These are phyloP conservation scores for Chelon labrosus DNA, from an alignment of 2,797 vertebrate species.

Conservation along the genomic window DNA sequence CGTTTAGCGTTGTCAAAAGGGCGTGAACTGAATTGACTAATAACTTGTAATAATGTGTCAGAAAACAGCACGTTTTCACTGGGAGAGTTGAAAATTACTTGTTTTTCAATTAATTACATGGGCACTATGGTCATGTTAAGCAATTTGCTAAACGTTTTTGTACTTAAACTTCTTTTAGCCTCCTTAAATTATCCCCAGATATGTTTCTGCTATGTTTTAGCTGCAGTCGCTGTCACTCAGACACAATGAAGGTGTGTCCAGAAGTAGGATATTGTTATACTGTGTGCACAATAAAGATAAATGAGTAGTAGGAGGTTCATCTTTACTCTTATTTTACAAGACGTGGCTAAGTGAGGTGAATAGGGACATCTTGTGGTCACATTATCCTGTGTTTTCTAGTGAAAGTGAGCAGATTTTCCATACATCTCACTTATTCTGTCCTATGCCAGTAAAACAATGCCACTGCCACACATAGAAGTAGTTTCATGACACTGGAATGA, in stretches of 20 bases:
- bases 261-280: neutral
- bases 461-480: neutral
- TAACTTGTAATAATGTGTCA: slow-evolving; percentile 56
- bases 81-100: slow-evolving; percentile 35
- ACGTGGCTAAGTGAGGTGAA: slow-evolving; percentile 1
- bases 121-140: neutral
- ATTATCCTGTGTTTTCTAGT: neutral
- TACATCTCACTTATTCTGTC: neutral
- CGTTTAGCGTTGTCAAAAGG: slow-evolving; percentile 62
- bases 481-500: neutral
- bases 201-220: no score
- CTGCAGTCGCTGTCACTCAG: neutral
- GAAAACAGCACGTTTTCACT: slow-evolving; percentile 41
- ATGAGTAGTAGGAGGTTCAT: neutral
- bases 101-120: slow-evolving; percentile 3
- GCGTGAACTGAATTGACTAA: slow-evolving; percentile 65
- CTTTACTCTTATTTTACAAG: neutral
- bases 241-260: neutral
- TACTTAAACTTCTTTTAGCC: no score
- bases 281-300: neutral
- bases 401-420: neutral
- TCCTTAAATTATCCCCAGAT: no score
- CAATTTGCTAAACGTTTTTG: no score
- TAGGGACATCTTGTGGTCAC: slow-evolving; percentile 55
- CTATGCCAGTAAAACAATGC: neutral